Percentiles rank a stretch among this genome's conserved stretches.
Conservation (phyloP, 92 coral and sea anemone species). For the Porites divaricata region DNA sequence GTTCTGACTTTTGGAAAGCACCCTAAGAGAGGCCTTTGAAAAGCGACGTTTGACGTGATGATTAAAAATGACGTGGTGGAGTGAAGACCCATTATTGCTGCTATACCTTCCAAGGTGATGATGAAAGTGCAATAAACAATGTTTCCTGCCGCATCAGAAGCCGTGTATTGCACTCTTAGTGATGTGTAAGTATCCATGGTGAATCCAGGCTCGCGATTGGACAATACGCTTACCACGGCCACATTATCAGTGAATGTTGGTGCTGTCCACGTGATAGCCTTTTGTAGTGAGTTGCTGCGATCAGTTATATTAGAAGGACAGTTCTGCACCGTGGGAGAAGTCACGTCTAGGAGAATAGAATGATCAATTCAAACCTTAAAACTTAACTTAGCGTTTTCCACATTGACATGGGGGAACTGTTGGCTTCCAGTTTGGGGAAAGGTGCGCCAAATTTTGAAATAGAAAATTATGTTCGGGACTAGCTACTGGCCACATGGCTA, state of each 20-base stretch:
- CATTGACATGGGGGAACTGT: no score
- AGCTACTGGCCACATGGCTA: no score
- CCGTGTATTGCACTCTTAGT: conserved; percentile 77
- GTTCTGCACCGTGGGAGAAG: conserved; percentile 73
- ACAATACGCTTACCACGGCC: conserved; percentile 61
- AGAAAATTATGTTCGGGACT: no score
- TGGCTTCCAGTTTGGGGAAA: no score
- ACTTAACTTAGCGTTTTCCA: no score
- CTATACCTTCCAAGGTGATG: conserved; percentile 77
- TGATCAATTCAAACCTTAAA: no score
- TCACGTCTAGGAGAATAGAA: conserved; percentile 57
- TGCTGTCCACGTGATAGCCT: conserved; percentile 73
- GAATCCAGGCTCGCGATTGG: conserved; percentile 89
- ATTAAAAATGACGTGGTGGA: neutral
- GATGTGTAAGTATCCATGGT: conserved; percentile 75
- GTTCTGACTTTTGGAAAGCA: no score
- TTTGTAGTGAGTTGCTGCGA: conserved; percentile 35
- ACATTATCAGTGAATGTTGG: conserved; percentile 96
- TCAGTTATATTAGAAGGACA: conserved; percentile 68
- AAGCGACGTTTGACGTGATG: neutral
- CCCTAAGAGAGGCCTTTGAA: neutral
- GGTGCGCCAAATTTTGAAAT: no score
- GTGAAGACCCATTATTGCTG: neutral
- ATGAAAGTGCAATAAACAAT: conserved; percentile 74
- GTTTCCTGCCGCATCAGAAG: conserved; percentile 88